Base-by-base conservation (phyloP, 2,888 invertebrate genomes). In the Diadromus collaris region DNA sequence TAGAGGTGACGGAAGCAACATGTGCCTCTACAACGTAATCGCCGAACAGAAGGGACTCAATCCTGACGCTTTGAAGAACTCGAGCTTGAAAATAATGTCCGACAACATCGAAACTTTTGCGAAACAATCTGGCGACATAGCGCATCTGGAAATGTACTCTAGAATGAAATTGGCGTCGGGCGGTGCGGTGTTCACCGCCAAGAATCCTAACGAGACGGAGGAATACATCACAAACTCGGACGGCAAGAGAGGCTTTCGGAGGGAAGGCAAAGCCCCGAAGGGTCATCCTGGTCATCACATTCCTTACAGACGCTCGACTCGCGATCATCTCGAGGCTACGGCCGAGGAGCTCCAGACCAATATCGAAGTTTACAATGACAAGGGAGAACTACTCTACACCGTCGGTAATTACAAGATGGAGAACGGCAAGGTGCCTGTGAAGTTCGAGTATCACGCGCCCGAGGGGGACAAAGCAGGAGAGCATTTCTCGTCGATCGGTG, bases 121-220 rank as follows among this genome's bases (percentile, higher is more conserved):
- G 27, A 56, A 27, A 27, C 56, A 56, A 56, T 6, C 56, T 27
- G 29, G 16, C n/a, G 56, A 56, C 27, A 56, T 56, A 13, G 29
- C 56, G n/a, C 56, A 56, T 29, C 27, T 56, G 16, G 56, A 56
- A 6, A 56, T 56, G 56, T 56, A 56, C 27, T 56, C 29, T 7
- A 27, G 29, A 56, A 56, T 56, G 27, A 56, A 27, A 24, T 56
- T 56, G 56, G 16, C 56, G 5, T n/a, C 5, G 10, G 56, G 56
- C 29, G 56, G 56, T 29, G 56, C 56, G 3, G 56, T 56, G 13
- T 29, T 27, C 29, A 27, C 13, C 2, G 27, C 56, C 5, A 56
- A 56, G 7, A 29, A n/a, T 29, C 27, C 27, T 2, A 16, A 56
- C 2, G 56, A 56, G n/a, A 29, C 13, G 56, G 16, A 29, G 6